phyloP scores from a whole-genome alignment of 1,140 invertebrate genomes.

The Dendrolimus punctatus region DNA sequence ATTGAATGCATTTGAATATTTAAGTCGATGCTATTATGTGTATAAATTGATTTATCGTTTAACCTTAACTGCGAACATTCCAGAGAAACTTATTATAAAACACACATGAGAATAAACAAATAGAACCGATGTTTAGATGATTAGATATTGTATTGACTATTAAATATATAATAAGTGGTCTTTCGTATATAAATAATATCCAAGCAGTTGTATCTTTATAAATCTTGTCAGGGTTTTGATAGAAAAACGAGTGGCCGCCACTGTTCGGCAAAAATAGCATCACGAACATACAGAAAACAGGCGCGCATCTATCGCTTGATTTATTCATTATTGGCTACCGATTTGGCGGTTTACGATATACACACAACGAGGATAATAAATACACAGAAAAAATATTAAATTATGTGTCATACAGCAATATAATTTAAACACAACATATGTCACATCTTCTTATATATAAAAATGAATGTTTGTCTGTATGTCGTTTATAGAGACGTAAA shows the following conservation, averaged over 20 bases:
- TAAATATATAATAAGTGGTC: constrained; percentile 2
- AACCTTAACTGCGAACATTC: too few species aligned
- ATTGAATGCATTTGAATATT: too few species aligned
- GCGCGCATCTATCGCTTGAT: constrained; percentile 52
- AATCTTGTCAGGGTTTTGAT: constrained; percentile 48
- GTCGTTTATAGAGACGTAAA: too few species aligned
- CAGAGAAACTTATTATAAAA: too few species aligned
- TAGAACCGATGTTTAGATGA: background rate
- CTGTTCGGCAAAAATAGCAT: constrained; percentile 52
- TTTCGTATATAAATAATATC: background rate
- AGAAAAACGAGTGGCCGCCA: constrained; percentile 38
- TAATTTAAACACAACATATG: background rate
- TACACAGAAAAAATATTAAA: constrained; percentile 6
- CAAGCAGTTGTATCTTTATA: constrained; percentile 14
- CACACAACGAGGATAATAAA: constrained; percentile 17
- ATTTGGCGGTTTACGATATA: constrained; percentile 49
- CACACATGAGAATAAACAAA: too few species aligned
- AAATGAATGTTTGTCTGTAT: too few species aligned
- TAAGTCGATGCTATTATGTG: too few species aligned
- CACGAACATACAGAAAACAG: constrained; percentile 63
- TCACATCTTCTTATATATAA: too few species aligned
- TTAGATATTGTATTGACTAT: constrained; percentile 2
- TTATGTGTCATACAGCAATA: constrained; percentile 24
- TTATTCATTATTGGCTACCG: constrained; percentile 57
- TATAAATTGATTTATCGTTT: too few species aligned